Evolutionary conservation across 2,113 vertebrate genomes (phyloP).

Genomic region (Macheiramphus alcinus): DNA sequence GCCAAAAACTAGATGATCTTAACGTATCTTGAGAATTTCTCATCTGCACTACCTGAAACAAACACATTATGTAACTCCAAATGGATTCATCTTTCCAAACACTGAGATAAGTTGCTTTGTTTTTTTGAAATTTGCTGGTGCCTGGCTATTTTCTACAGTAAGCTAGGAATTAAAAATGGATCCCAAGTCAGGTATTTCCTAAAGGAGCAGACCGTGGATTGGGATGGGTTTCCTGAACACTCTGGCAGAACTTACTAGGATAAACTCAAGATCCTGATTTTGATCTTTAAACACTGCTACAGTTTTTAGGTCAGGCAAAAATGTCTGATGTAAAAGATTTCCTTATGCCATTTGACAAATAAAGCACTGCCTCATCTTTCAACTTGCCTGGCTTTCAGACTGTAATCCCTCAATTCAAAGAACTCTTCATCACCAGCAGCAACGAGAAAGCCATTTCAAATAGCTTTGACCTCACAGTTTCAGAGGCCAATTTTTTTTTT

Average conservation of each 20-base stretch:
- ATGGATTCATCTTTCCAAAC: background rate
- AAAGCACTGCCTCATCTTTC: background rate
- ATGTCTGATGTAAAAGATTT: background rate
- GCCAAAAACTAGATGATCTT: background rate
- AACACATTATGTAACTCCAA: background rate
- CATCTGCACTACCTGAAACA: background rate
- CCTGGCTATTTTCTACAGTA: background rate
- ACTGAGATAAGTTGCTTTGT: background rate
- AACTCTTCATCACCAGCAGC: background rate
- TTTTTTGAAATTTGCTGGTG: background rate
- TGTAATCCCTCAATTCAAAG: background rate
- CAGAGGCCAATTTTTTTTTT: background rate
- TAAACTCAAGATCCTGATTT: background rate
- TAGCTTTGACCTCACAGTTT: background rate
- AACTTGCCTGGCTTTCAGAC: background rate
- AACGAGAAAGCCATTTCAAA: background rate
- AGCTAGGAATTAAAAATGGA: background rate
- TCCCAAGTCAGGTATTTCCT: background rate
- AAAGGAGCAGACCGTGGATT: background rate
- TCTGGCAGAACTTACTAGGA: background rate
- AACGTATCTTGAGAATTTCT: background rate
- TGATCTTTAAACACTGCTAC: background rate
- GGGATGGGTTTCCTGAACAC: background rate
- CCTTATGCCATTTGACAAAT: background rate
- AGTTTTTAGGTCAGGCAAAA: background rate